These are phyloP conservation scores for Adelognathus sp. DNA, from an alignment of 2,888 invertebrate genomes.

Conservation along the genomic window DNA sequence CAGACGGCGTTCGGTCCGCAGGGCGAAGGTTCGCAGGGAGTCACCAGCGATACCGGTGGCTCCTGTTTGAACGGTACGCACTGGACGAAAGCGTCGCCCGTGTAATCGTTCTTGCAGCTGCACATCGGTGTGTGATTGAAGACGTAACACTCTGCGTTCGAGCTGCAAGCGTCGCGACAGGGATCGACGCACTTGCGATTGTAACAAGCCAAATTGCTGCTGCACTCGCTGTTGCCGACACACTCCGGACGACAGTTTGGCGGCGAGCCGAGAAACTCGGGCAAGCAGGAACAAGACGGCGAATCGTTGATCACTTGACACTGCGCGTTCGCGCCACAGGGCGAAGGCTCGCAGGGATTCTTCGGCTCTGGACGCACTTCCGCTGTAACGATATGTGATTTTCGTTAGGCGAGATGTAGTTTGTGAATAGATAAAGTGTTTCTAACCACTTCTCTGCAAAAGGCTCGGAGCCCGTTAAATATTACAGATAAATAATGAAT, in stretches of 20 bases:
- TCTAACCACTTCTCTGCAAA: no score
- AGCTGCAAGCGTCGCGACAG: conserved; percentile 81
- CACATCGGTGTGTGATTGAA: conserved; percentile 89
- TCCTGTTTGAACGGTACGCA: conserved; percentile 83
- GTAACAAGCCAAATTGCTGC: conserved; percentile 78
- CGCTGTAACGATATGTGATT: conserved; percentile 46
- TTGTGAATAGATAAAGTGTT: no score
- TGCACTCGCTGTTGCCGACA: conserved; percentile 82
- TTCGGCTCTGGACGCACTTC: conserved; percentile 66
- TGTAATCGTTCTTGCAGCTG: conserved; percentile 85
- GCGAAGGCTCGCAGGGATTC: conserved; percentile 81
- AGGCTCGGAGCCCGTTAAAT: no score
- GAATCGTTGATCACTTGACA: conserved; percentile 80
- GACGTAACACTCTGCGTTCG: conserved; percentile 86
- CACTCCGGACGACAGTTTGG: conserved; percentile 82
- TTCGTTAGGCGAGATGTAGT: not conserved
- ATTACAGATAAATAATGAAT: no score
- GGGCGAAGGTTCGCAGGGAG: conserved; percentile 88
- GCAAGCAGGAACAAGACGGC: conserved; percentile 79
- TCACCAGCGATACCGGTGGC: conserved; percentile 72
- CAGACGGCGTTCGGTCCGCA: conserved; percentile 91
- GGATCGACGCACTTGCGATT: conserved; percentile 81
- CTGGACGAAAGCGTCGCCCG: conserved; percentile 90
- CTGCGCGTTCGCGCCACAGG: conserved; percentile 82
- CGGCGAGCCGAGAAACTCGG: conserved; percentile 81